Base-by-base conservation (phyloP, 2,888 invertebrate species). In the Ptychoptera contaminata region DNA sequence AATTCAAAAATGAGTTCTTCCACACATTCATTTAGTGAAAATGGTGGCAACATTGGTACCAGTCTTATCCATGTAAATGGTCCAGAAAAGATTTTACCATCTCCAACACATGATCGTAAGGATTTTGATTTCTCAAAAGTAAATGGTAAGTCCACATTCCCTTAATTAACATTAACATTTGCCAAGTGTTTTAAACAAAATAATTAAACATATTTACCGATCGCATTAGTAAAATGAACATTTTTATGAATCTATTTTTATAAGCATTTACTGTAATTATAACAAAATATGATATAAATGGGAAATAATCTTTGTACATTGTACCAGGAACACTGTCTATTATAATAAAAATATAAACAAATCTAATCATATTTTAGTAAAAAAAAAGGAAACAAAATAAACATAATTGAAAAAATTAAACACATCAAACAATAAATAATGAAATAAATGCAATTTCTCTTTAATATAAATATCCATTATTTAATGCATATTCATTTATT, bases 51-150 rank as follows among this genome's bases (percentile, higher is more conserved):
- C 34, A 35, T 16, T 30, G 11, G 31, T n/a, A 23, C 23, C 37
- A 14, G 31, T 12, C 44, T 44, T 9, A 49, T 49, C 2, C 55
- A 52, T 16, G 52, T 55, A 38, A 42, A 39, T 42, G 47, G 51
- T 37, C 41, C 47, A 43, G 63, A 62, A 38, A 62, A 62, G 47
- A 50, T 64, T 45, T 54, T 63, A 43, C 57, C 59, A 46, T 62
- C 65, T 42, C 61, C 66, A 32, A 57, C 53, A 48, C 54, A 52
- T 47, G 60, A 54, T 11, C 55, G 61, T 37, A 60, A 63, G 45
- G 67, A 66, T 36, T 66, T 65, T 49, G 66, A 66, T 55, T 56
- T 65, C 50, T 57, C 62, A 50, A 66, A 66, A 60, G 61, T 65
- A 46, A 66, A 64, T 58, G 61, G 66, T 66, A 55, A 65, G 66